Evolutionary conservation across 2,797 vertebrate genomes (phyloP).

Genomic region (Pseudochirops cupreus): DNA sequence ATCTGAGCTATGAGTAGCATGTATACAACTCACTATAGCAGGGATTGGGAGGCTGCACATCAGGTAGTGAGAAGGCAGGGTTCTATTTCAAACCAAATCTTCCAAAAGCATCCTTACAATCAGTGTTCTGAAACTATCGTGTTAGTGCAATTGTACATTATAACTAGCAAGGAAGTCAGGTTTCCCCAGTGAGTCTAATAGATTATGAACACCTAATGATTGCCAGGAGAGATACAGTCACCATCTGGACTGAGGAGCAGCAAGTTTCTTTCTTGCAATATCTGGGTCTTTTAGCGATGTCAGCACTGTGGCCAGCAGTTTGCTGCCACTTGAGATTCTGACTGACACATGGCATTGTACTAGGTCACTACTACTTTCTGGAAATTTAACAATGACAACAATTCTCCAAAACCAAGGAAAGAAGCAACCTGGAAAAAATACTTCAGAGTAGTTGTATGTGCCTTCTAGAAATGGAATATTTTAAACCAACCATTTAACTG

Average conservation of each 20-base stretch:
- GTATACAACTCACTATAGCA: not conserved
- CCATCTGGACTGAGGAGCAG: not conserved
- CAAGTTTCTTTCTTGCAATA: not conserved
- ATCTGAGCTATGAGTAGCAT: not conserved
- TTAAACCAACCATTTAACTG: not conserved
- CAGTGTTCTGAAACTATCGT: not conserved
- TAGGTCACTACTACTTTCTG: not conserved
- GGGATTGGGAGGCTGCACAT: not conserved
- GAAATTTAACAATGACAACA: not conserved
- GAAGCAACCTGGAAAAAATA: not conserved
- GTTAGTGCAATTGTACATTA: not conserved
- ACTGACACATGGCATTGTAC: not conserved
- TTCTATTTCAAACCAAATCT: not conserved
- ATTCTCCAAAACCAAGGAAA: not conserved
- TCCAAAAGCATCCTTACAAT: not conserved
- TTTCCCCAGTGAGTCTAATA: not conserved
- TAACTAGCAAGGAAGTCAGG: not conserved
- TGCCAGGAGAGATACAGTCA: not conserved
- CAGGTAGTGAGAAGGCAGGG: not conserved
- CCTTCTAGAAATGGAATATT: not conserved
- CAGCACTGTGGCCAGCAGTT: not conserved
- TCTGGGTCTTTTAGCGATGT: not conserved
- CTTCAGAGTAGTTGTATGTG: not conserved
- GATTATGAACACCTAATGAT: not conserved
- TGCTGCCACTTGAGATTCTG: not conserved